A percentile compares a stretch with the other conserved stretches of the same genome.
phyloP scores from a whole-genome alignment of 2,113 vertebrate genomes.

The Oreotrochilus melanogaster region DNA sequence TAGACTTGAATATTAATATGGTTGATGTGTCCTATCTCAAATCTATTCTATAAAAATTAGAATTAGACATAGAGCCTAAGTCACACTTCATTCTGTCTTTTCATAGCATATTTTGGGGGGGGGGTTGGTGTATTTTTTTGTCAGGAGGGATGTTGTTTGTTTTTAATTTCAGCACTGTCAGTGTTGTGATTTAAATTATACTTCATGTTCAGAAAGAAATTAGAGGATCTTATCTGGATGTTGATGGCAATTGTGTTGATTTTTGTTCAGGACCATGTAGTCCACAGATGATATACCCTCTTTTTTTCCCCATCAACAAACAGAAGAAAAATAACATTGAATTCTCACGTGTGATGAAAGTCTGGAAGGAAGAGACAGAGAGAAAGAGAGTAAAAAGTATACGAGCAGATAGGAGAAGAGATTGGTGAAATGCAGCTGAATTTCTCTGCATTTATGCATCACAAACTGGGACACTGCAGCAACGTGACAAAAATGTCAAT shows the following conservation, averaged over 20 bases:
- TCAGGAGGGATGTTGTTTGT: neutral
- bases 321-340: neutral
- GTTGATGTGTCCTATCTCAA: neutral
- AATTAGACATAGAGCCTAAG: neutral
- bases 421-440: neutral
- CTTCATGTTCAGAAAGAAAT: neutral
- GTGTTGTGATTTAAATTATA: neutral
- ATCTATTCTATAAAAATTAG: neutral
- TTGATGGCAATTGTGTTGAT: neutral
- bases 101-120: neutral
- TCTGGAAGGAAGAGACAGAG: neutral
- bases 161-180: neutral
- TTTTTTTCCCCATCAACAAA: neutral
- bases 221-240: neutral
- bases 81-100: neutral
- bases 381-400: neutral
- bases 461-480: neutral
- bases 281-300: neutral
- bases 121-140: neutral
- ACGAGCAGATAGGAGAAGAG: neutral
- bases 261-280: neutral
- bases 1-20: slow-evolving; percentile 55
- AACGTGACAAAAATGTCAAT: slow-evolving; percentile 63
- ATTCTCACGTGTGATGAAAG: neutral
- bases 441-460: slow-evolving; percentile 45